Percentiles rank a stretch among this genome's conserved stretches.
phyloP scores from a whole-genome alignment of 2,113 vertebrate species.

The Ceratotherium simum region DNA sequence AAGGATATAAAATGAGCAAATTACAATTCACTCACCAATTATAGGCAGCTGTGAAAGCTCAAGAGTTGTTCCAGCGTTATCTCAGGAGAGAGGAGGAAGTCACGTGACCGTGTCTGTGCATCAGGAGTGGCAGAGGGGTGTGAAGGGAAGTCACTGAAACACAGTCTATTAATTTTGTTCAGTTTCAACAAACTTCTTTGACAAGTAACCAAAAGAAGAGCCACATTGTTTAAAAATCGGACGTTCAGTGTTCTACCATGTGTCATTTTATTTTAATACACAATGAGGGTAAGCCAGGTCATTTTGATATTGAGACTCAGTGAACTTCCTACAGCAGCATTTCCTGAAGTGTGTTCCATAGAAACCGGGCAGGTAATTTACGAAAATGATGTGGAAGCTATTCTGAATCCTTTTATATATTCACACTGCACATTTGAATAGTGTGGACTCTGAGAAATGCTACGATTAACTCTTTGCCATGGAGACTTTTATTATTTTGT shows the following conservation, averaged over 20 bases:
- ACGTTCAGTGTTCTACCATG: neutral
- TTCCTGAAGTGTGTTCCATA: neutral
- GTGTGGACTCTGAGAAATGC: neutral
- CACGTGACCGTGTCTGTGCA: rapidly evolving
- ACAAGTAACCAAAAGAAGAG: constrained; percentile 28
- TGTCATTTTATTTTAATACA: neutral
- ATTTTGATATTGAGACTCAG: constrained; percentile 33
- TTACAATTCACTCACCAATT: constrained; percentile 49
- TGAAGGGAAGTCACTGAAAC: constrained; percentile 3
- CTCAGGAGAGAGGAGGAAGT: neutral
- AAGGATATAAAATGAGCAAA: constrained; percentile 64
- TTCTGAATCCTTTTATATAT: neutral
- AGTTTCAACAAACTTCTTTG: constrained; percentile 5
- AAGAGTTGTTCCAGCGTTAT: neutral
- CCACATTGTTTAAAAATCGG: neutral
- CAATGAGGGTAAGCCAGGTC: neutral
- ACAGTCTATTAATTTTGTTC: constrained; percentile 28
- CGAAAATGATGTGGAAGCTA: neutral
- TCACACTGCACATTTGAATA: neutral
- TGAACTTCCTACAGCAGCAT: neutral
- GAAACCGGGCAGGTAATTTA: constrained; percentile 28
- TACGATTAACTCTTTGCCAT: neutral
- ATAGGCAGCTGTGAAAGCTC: constrained; percentile 27
- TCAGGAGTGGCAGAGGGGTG: neutral
- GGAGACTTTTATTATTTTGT: neutral